These are phyloP conservation scores for Diaperis boleti DNA, from an alignment of 2,888 invertebrate species.

Conservation along the genomic window DNA sequence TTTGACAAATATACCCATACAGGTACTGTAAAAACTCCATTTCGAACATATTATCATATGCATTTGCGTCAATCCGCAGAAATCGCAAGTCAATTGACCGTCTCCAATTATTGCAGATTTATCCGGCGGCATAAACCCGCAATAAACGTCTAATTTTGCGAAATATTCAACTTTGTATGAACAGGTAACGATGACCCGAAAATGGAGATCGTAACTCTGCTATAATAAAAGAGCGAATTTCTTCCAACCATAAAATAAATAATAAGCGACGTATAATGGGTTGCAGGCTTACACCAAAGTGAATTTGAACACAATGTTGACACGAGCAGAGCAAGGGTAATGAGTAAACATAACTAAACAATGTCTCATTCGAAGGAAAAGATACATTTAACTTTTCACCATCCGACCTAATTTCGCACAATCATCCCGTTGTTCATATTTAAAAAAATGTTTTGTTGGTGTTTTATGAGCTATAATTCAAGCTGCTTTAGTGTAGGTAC, in stretches of 20 bases:
- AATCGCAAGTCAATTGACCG: slow-evolving; percentile 14
- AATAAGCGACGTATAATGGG: slow-evolving; percentile 15
- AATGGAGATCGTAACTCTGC: slow-evolving; percentile 7
- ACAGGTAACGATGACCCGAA: slow-evolving; percentile 12
- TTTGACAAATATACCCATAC: too few species aligned
- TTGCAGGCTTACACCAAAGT: slow-evolving; percentile 1
- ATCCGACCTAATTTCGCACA: too few species aligned
- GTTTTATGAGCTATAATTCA: slow-evolving; percentile 2
- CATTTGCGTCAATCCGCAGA: too few species aligned
- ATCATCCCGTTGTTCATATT: too few species aligned
- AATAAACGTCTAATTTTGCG: slow-evolving; percentile 24
- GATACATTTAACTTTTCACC: too few species aligned
- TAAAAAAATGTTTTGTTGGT: neutral
- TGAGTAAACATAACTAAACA: neutral
- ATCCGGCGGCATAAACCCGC: slow-evolving; percentile 5
- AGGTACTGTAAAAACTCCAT: too few species aligned
- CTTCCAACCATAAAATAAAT: slow-evolving; percentile 10
- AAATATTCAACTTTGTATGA: slow-evolving; percentile 15
- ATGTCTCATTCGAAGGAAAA: too few species aligned
- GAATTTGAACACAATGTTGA: neutral
- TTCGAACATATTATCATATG: too few species aligned
- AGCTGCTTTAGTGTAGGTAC: slow-evolving; percentile 2
- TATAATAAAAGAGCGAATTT: slow-evolving; percentile 11
- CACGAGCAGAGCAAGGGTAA: neutral
- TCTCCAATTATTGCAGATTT: slow-evolving; percentile 1